These are phyloP conservation scores for Oreochromis tanganicae DNA, from an alignment of 2,113 vertebrate species.

Conservation along the genomic window DNA sequence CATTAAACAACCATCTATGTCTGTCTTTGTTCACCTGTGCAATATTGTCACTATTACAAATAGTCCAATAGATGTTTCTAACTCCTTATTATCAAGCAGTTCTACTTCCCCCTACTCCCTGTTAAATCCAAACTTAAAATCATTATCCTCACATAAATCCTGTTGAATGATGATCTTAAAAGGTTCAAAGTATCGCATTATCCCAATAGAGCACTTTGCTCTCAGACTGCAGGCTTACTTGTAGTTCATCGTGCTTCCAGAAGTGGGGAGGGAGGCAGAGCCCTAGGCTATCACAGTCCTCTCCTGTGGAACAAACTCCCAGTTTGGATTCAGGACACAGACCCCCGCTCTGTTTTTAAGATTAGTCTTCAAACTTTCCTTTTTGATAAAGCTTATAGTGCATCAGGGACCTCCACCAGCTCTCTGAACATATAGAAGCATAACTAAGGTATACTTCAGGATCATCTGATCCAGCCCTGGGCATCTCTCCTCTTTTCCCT, in stretches of 20 bases:
- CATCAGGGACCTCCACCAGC: neutral
- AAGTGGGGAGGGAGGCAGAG: fast-evolving
- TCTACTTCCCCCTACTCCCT: neutral
- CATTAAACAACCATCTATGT: neutral
- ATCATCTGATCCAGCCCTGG: neutral
- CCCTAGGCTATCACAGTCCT: neutral
- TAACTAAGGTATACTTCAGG: neutral
- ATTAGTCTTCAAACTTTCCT: neutral
- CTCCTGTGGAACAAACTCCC: neutral
- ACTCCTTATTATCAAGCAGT: neutral
- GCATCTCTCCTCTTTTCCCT: neutral
- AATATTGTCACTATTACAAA: neutral
- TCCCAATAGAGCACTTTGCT: neutral
- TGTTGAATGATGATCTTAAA: neutral
- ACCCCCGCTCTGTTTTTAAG: neutral
- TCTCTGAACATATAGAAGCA: neutral
- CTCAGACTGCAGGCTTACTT: fast-evolving
- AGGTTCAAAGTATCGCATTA: neutral
- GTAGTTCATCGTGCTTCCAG: neutral
- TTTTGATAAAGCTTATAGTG: neutral
- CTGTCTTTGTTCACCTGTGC: neutral
- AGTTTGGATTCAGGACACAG: neutral
- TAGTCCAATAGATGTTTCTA: no score
- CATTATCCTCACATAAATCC: neutral
- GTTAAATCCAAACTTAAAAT: neutral